Conservation (phyloP, 1,140 invertebrate genomes). For the Procambarus clarkii region DNA sequence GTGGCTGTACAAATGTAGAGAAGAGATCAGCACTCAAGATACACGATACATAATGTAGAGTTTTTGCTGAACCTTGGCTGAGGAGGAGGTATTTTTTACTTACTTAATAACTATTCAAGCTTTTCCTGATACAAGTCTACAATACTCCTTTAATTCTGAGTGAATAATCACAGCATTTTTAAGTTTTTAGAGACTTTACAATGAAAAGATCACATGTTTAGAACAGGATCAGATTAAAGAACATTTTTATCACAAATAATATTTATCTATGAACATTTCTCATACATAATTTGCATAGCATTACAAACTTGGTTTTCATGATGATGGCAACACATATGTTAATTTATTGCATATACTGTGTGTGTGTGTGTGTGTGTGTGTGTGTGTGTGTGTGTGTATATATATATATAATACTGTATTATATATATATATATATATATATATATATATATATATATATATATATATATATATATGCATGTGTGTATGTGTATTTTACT, state of each 20-base stretch:
- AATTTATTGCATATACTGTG: too few species aligned
- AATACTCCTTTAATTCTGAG: background rate
- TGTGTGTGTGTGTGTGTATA: too few species aligned
- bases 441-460: too few species aligned
- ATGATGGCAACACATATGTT: too few species aligned
- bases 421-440: too few species aligned
- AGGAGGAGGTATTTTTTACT: background rate
- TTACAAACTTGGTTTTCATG: background rate
- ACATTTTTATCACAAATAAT: background rate
- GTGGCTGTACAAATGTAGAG: constrained; percentile 18
- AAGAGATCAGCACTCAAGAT: background rate
- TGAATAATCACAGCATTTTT: background rate
- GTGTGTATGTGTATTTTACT: too few species aligned
- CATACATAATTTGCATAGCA: background rate
- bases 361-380: too few species aligned
- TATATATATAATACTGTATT: too few species aligned
- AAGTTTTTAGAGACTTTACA: background rate
- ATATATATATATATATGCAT: too few species aligned
- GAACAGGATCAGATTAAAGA: background rate
- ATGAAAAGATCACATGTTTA: background rate
- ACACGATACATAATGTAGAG: too few species aligned
- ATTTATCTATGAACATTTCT: background rate
- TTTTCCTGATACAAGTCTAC: constrained; percentile 15
- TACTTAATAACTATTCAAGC: background rate
- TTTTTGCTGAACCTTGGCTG: background rate